Conservation (phyloP, 1,140 invertebrate species). For the Diuraphis noxia region DNA sequence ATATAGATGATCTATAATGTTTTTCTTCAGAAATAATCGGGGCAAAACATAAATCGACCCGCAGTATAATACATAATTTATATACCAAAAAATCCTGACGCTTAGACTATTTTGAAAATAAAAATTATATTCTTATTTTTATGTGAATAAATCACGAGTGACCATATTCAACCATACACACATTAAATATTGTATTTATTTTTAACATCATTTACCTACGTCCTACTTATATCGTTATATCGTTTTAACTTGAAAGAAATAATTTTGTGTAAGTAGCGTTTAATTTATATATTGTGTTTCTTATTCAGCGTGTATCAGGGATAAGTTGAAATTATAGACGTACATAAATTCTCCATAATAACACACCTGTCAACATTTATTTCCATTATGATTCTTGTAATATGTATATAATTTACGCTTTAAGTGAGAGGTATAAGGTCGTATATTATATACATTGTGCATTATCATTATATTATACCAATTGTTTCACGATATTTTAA, state of each 20-base stretch:
- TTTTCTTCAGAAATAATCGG: background rate
- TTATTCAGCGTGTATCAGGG: background rate
- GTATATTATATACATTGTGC: background rate
- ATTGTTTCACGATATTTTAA: background rate
- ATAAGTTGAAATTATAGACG: background rate
- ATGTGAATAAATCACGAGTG: background rate
- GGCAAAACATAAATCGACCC: background rate
- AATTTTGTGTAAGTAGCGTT: background rate
- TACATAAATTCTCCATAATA: background rate
- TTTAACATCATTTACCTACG: background rate
- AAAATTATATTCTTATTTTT: background rate
- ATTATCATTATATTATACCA: background rate
- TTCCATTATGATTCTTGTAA: background rate
- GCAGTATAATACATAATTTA: background rate
- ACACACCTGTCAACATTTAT: background rate
- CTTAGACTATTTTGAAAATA: background rate
- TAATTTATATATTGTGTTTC: slow-evolving; percentile 1
- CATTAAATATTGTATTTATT: background rate
- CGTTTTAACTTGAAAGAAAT: background rate
- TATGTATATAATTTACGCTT: background rate
- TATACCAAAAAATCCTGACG: background rate
- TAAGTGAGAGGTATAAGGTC: background rate
- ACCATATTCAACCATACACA: background rate
- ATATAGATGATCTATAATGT: slow-evolving; percentile 4
- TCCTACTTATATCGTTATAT: background rate